Evolutionary conservation across 2,113 vertebrate species (phyloP), one percentile per base, ranked within the genome.

Genomic region (Bostrychus sinensis): DNA sequence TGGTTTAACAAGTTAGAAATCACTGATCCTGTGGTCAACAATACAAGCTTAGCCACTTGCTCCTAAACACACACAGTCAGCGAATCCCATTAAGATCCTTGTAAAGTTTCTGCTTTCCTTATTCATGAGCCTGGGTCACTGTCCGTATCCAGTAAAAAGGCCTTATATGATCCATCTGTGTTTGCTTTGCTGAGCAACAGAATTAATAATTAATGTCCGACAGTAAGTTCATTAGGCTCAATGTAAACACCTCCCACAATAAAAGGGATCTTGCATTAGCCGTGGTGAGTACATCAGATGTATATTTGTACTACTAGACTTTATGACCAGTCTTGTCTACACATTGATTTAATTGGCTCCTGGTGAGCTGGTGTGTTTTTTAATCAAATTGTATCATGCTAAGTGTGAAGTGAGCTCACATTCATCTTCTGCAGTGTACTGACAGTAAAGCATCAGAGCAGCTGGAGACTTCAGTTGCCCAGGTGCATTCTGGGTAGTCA

Each of bases 91-190:
- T 80, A 72, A 66, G 53, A 77, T 78, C 69, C 66, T 32, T 16
- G 28, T 23, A 63, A 76, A 80, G 75, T 72, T 74, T 50, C 14
- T 14, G 32, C 51, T 56, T 57, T 30, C 43, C 60, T 64, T 75
- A 75, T 81, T 78, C 72, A 77, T 76, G 66, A 80, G 62, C 61
- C 45, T 39, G 38, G 75, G 65, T 74, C 77, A 72, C 56, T 61
- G 56, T 70, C 65, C 8, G 41, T 55, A 45, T 81, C 68, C 70
- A 70, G 71, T 48, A 75, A 34, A 79, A 72, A 61, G 66, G 2
- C 46, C 54, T 66, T 56, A 64, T 68, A 66, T 60, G 38, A 58
- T 70, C 54, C 5, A 65, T 72, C 77, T 57, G 54, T 30, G 48
- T 71, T 74, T 78, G 57, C 62, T 34, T 75, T 28, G 11, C 66